These are phyloP conservation scores for Gouania willdenowi DNA, from an alignment of 2,797 vertebrate genomes.

Conservation along the genomic window DNA sequence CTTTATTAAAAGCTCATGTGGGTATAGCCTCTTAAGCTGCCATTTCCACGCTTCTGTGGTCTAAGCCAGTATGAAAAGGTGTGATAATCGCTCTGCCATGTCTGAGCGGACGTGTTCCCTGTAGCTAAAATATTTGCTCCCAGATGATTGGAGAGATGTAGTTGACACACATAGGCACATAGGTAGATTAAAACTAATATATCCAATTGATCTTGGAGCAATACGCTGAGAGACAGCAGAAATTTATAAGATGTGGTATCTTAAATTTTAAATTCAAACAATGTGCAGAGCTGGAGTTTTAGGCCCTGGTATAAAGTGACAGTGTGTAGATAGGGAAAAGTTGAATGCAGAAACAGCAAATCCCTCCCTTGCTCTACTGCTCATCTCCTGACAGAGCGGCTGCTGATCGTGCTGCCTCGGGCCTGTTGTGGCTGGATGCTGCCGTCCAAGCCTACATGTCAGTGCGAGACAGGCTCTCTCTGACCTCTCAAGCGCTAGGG, in stretches of 20 bases:
- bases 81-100: slow-evolving; percentile 61
- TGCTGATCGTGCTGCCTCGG: slow-evolving; percentile 58
- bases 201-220: slow-evolving; percentile 11
- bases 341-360: slow-evolving; percentile 38
- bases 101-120: slow-evolving; percentile 32
- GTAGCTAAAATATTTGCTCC: slow-evolving; percentile 50
- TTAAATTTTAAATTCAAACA: too few relatives aligned
- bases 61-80: slow-evolving; percentile 66
- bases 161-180: slow-evolving; percentile 38
- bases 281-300: background rate
- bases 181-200: slow-evolving; percentile 28
- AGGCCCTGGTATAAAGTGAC: slow-evolving; percentile 1
- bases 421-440: slow-evolving; percentile 72
- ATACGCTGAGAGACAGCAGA: slow-evolving; percentile 21
- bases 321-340: slow-evolving; percentile 25
- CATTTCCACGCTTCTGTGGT: slow-evolving; percentile 64
- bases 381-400: slow-evolving; percentile 53
- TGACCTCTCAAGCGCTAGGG: slow-evolving; percentile 69
- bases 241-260: slow-evolving; percentile 12
- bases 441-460: slow-evolving; percentile 67
- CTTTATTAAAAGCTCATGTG: slow-evolving; percentile 69
- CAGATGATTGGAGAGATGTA: slow-evolving; percentile 50
- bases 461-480: slow-evolving; percentile 67
- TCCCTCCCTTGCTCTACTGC: slow-evolving; percentile 24
- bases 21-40: slow-evolving; percentile 65